Base-by-base conservation (phyloP, 2,113 vertebrate genomes). In the Ammodytes dubius region DNA sequence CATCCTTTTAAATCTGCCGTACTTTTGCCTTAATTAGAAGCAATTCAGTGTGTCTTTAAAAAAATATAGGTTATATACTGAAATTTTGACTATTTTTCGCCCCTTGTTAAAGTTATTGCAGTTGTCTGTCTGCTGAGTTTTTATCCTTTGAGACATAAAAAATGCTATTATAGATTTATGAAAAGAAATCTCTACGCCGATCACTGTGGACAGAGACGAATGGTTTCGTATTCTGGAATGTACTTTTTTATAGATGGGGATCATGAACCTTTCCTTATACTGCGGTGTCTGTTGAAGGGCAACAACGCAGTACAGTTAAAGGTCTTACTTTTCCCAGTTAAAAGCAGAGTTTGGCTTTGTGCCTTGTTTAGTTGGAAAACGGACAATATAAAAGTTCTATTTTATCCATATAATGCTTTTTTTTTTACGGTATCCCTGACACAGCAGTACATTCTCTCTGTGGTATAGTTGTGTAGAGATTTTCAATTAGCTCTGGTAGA, bases 21-120 rank as follows among this genome's bases (percentile, higher is more conserved):
- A 27, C 35, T 60, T 70, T 67, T 5, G 49, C 69, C 64, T 79
- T 81, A 61, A 84, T 85, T 71, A 77, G 58, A 87, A 14, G 4
- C 49, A 8, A 59, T 72, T 73, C 49, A 49, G 49, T 72, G 71
- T 15, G 19, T 46, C 1, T 5, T 40, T 12, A 12, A 49, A 65
- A n/a, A 39, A 40, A 39, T 15, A 1, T 27, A 27, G 27, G n/a
- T 35, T 43, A 0, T 15, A 6, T 6, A 7, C 14, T 17, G 6
- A 43, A 15, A 39, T 1, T 1, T 5, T 2, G 8, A 3, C 11
- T 12, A 5, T 49, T 58, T 27, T 52, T n/a, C 1, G 1, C 27
- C 27, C 27, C 27, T 27, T 27, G 27, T 27, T 27, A 27, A 27
- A 27, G 27, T 27, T 27, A 27, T 27, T 27, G 17, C 19, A 60